phyloP scores from a whole-genome alignment of 1,140 invertebrate genomes.

The Leucophenga varia region DNA sequence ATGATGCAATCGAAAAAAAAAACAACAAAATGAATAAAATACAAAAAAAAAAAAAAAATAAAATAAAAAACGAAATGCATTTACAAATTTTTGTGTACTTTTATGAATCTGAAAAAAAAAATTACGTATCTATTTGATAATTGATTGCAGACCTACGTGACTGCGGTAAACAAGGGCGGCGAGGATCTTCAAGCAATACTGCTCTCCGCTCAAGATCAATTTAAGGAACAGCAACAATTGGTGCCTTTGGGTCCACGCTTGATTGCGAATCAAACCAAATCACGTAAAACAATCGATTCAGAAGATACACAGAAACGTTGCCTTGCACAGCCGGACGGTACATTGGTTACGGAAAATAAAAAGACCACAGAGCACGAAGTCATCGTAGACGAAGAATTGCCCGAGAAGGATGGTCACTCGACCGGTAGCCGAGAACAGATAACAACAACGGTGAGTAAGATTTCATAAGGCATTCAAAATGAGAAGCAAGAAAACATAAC shows the following conservation, averaged over 20 bases:
- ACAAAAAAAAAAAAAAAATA: no score
- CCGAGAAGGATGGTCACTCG: slow-evolving; percentile 61
- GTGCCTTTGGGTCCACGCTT: slow-evolving; percentile 68
- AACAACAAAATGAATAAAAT: no score
- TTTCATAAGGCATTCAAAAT: no score
- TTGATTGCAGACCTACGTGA: slow-evolving; percentile 72
- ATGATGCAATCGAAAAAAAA: no score
- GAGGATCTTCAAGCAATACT: slow-evolving; percentile 70
- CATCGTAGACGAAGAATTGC: slow-evolving; percentile 74
- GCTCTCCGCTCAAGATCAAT: slow-evolving; percentile 62
- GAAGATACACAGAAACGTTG: slow-evolving; percentile 73
- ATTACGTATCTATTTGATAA: slow-evolving; percentile 27
- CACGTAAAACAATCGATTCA: slow-evolving; percentile 78
- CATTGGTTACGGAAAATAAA: slow-evolving; percentile 79
- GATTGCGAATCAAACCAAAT: slow-evolving; percentile 73
- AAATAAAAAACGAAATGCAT: no score
- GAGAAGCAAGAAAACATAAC: background rate
- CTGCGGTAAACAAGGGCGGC: slow-evolving; percentile 68
- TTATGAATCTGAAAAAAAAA: no score
- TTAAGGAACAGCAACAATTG: slow-evolving; percentile 59
- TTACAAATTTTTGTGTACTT: no score
- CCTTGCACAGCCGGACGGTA: slow-evolving; percentile 73
- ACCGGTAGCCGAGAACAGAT: slow-evolving; percentile 34
- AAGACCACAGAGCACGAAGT: slow-evolving; percentile 81
- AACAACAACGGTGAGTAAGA: slow-evolving; percentile 29